phyloP scores from a whole-genome alignment of 1,140 invertebrate genomes.

The Hormaphis cornu region DNA sequence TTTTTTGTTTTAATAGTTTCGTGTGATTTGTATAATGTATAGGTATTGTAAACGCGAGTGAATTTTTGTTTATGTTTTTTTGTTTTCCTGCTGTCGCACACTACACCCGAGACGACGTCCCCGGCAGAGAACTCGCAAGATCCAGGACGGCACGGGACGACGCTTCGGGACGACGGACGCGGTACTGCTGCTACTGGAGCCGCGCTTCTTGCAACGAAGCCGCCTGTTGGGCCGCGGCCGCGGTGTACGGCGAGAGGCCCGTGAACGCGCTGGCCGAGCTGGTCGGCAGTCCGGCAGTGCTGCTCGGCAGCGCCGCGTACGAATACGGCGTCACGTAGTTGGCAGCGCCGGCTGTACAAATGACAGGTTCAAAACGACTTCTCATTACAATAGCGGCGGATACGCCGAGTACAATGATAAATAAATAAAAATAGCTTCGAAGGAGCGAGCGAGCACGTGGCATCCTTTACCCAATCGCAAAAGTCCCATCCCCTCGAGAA shows the following conservation, averaged over 20 bases:
- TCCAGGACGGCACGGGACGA: slow-evolving; percentile 28
- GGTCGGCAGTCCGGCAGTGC: slow-evolving; percentile 35
- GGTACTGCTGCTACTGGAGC: slow-evolving; percentile 41
- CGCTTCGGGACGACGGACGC: slow-evolving; percentile 26
- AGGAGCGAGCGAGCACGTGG: too few relatives aligned
- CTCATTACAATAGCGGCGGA: neutral
- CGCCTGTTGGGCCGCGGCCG: slow-evolving; percentile 38
- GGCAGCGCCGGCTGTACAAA: slow-evolving; percentile 37
- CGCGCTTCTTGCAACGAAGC: slow-evolving; percentile 41
- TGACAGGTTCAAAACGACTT: neutral
- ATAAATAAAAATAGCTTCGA: too few relatives aligned
- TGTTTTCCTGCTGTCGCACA: neutral
- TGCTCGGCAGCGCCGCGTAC: slow-evolving; percentile 39
- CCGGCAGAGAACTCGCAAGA: slow-evolving; percentile 24
- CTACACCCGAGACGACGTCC: slow-evolving; percentile 30
- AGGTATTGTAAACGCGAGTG: neutral
- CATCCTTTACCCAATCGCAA: too few relatives aligned
- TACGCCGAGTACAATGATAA: too few relatives aligned
- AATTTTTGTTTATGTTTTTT: neutral
- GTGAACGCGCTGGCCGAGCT: slow-evolving; percentile 37
- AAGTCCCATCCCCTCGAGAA: too few relatives aligned
- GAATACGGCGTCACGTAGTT: slow-evolving; percentile 41
- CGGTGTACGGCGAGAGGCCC: slow-evolving; percentile 40
- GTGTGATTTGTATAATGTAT: neutral
- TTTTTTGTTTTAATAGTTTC: neutral